Base-by-base conservation (phyloP, 2,113 vertebrate species). In the Megaceryle maxima region DNA sequence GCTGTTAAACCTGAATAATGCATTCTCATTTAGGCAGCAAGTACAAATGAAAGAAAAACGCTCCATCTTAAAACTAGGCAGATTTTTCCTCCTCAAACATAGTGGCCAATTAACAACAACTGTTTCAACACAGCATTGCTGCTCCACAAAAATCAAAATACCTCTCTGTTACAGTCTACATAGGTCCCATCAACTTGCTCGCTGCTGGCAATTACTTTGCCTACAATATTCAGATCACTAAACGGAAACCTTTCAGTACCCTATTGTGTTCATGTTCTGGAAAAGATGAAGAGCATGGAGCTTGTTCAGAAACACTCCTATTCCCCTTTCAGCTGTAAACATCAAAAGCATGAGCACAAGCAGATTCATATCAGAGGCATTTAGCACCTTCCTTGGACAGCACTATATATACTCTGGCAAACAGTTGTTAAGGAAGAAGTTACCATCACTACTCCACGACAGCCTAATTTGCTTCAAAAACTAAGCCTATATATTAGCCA, bases 1-100 rank as follows among this genome's bases (percentile, higher is more conserved):
- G 62, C 67, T 97, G 81, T 89, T 95, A 90, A 84, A 66, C n/a
- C 89, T 95, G 63, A 97, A 95, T 89, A 95, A 96, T 43, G 64
- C 56, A 22, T 31, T 91, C 60, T 77, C 80, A 64, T 93, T 95
- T 87, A 83, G 73, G 88, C 22, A 73, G 41, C 46, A 86, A 88
- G 22, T 21, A 39, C 50, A 82, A 94, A 69, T 19, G 21, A 79
- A 79, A 96, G 77, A 70, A 80, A 97, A 93, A 90, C 9, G 22
- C 63, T 96, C 29, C 5, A 26, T 90, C 41, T 17, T 39, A 82
- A 69, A 83, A 55, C 51, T 19, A 35, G 57, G 73, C 6, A 53
- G 39, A 56, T 72, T 74, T 67, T 57, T 75, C 16, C 63, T 94
- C 76, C 72, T 89, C 43, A 62, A 66, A 92, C 46, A 68, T n/a